Conservation (phyloP, 2,888 invertebrate genomes). For the Melinaea menophilus region DNA sequence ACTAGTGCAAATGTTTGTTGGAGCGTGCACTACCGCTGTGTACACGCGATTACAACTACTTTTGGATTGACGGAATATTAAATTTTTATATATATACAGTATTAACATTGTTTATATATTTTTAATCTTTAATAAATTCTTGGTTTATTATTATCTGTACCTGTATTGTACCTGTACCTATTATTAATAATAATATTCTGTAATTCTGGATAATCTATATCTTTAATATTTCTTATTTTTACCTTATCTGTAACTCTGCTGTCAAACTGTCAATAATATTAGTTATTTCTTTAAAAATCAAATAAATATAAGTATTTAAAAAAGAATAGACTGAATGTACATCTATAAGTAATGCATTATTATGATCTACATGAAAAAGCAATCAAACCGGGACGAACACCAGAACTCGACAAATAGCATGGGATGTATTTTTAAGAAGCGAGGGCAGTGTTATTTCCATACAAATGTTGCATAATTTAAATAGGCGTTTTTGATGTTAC, state of each 20-base stretch:
- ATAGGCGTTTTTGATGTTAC: constrained; percentile 49
- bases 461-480: constrained; percentile 77
- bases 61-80: constrained; percentile 12
- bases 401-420: constrained; percentile 60
- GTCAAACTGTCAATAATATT: too few relatives aligned
- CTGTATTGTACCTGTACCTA: too few relatives aligned
- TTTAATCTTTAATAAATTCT: too few relatives aligned
- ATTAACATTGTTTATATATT: too few relatives aligned
- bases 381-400: constrained; percentile 67
- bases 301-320: too few relatives aligned
- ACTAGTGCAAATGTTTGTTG: constrained; percentile 28
- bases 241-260: too few relatives aligned
- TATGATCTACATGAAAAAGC: constrained; percentile 73
- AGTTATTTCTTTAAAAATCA: too few relatives aligned
- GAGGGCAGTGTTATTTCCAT: constrained; percentile 69
- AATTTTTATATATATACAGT: background rate
- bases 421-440: constrained; percentile 68
- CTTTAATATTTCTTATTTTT: too few relatives aligned
- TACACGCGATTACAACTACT: constrained; percentile 22
- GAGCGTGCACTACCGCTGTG: constrained; percentile 20
- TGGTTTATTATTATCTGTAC: too few relatives aligned
- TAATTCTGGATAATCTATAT: too few relatives aligned
- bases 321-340: too few relatives aligned
- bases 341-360: constrained; percentile 17
- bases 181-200: too few relatives aligned